These are phyloP conservation scores for Macrotus californicus DNA, from an alignment of 2,113 vertebrate genomes.

Conservation along the genomic window DNA sequence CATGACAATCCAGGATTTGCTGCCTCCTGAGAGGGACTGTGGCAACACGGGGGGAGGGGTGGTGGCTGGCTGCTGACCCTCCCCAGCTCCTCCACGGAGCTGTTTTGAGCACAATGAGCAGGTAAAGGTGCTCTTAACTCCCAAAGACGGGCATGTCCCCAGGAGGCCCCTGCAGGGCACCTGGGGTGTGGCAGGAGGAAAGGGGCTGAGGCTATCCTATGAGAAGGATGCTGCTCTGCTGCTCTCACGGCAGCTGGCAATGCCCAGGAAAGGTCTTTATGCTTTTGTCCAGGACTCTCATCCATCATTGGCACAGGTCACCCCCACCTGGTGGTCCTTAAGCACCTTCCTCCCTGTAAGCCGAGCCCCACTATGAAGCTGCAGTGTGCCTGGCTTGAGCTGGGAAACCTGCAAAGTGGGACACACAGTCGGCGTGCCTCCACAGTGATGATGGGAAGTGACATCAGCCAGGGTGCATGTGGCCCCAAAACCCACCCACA, in stretches of 20 bases:
- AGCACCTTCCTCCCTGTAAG: neutral
- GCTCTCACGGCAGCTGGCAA: neutral
- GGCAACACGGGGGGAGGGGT: neutral
- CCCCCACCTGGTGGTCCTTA: neutral
- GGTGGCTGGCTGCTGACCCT: neutral
- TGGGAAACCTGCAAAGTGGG: neutral
- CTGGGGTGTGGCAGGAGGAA: neutral
- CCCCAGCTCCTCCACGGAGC: neutral
- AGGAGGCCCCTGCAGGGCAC: neutral
- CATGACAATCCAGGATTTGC: neutral
- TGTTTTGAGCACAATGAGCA: neutral
- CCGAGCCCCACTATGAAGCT: neutral
- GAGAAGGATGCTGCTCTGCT: neutral
- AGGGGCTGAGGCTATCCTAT: neutral
- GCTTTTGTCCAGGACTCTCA: neutral
- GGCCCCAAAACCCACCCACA: neutral
- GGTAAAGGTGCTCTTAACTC: neutral
- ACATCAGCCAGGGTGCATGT: accelerated
- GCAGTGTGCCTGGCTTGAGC: neutral
- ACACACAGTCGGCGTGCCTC: no score
- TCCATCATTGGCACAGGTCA: neutral
- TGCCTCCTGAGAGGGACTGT: neutral
- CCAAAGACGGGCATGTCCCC: neutral
- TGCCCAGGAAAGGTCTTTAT: neutral
- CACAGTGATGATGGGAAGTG: neutral